Evolutionary conservation across 2,797 vertebrate genomes (phyloP).

Genomic region (Euthynnus affinis): DNA sequence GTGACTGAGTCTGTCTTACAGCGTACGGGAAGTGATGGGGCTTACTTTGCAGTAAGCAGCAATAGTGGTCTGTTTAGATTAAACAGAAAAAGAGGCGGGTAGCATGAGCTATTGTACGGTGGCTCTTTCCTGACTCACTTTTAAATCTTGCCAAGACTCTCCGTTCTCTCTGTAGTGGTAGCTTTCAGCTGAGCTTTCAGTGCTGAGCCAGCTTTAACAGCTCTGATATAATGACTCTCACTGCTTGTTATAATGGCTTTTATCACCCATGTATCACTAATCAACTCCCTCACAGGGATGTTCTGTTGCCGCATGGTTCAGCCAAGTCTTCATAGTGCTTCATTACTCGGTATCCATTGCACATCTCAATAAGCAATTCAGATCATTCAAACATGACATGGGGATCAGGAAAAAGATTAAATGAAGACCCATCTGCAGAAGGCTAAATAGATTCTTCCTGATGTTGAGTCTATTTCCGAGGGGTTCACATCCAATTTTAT

Average conservation of each 20-base stretch:
- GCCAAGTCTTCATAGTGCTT: slow-evolving; percentile 27
- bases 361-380: slow-evolving; percentile 31
- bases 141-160: slow-evolving; percentile 16
- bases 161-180: not conserved
- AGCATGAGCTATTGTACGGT: not conserved
- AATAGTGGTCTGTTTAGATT: slow-evolving; percentile 25
- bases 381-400: slow-evolving; percentile 10
- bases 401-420: not conserved
- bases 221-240: slow-evolving; percentile 39
- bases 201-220: slow-evolving; percentile 31
- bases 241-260: slow-evolving; percentile 41
- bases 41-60: slow-evolving; percentile 18
- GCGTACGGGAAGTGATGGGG: not conserved
- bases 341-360: slow-evolving; percentile 18
- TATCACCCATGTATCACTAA: slow-evolving; percentile 58
- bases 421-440: not conserved
- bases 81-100: slow-evolving; percentile 7
- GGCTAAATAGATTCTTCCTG: not conserved
- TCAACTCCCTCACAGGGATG: slow-evolving; percentile 41
- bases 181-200: not conserved
- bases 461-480: not conserved
- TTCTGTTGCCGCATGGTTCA: slow-evolving; percentile 26
- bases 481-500: not conserved
- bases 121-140: slow-evolving; percentile 2
- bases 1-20: not conserved